Evolutionary conservation across 2,113 vertebrate genomes (phyloP).

Genomic region (Ia io): DNA sequence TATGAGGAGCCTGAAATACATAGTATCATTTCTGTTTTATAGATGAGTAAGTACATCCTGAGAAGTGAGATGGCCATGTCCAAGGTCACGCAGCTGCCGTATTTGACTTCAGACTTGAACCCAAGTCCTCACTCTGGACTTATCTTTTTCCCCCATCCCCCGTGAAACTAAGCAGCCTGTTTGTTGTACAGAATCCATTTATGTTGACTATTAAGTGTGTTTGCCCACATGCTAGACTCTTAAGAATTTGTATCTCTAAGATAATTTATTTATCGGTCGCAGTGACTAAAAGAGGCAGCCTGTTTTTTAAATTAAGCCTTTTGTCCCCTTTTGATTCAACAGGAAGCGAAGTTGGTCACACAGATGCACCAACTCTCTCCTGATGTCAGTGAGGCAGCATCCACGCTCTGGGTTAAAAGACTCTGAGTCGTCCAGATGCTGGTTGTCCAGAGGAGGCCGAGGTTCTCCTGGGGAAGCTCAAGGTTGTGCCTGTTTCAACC

Average conservation of each 20-base stretch:
- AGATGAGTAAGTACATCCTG: background rate
- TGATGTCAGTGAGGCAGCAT: constrained; percentile 46
- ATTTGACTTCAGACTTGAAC: background rate
- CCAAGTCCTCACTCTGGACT: background rate
- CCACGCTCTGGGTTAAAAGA: constrained; percentile 47
- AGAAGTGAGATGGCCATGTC: background rate
- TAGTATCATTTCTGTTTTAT: background rate
- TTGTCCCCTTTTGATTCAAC: constrained; percentile 63
- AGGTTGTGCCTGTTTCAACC: constrained; percentile 74
- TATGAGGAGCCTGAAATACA: background rate
- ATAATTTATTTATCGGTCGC: background rate
- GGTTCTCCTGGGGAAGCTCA: constrained; percentile 69
- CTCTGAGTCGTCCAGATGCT: constrained; percentile 3
- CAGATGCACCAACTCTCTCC: constrained; percentile 48
- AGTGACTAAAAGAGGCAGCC: constrained; percentile 42
- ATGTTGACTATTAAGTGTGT: background rate
- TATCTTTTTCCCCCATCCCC: background rate
- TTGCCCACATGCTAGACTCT: background rate
- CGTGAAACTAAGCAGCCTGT: background rate
- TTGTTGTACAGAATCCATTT: background rate
- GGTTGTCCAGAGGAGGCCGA: constrained; percentile 39
- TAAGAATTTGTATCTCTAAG: constrained; percentile 46
- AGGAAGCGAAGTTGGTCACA: constrained; percentile 67
- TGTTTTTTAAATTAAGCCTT: constrained; percentile 18
- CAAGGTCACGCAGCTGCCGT: background rate